These are phyloP conservation scores for Sipunculus nudus DNA, from an alignment of 2,888 invertebrate genomes.

Conservation along the genomic window DNA sequence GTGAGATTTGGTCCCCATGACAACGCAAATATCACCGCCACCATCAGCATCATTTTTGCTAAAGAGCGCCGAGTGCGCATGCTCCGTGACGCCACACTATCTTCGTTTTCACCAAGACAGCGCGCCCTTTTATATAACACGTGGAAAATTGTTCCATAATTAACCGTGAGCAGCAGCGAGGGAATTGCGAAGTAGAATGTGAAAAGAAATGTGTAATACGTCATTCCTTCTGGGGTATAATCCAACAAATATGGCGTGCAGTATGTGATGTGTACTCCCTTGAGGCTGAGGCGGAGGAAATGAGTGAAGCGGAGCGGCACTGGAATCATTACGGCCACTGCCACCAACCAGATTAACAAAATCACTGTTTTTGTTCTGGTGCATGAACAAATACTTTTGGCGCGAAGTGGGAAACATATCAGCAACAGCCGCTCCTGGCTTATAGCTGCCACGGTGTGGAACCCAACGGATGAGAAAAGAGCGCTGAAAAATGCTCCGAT, in stretches of 20 bases:
- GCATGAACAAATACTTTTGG: constrained; percentile 68
- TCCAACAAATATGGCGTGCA: constrained; percentile 1
- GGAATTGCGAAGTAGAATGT: constrained; percentile 23
- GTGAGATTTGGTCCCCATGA: constrained; percentile 28
- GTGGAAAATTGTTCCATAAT: constrained; percentile 20
- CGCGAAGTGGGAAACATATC: constrained; percentile 69
- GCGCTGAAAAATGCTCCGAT: constrained; percentile 13
- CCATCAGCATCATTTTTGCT: constrained; percentile 31
- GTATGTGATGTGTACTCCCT: constrained; percentile 1
- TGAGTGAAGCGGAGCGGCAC: constrained; percentile 16
- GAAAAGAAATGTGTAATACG: constrained; percentile 8
- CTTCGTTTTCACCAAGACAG: neutral
- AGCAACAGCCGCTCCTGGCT: constrained; percentile 41
- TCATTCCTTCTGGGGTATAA: neutral
- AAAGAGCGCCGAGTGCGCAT: constrained; percentile 18
- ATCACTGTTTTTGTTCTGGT: constrained; percentile 67
- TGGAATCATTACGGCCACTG: constrained; percentile 44
- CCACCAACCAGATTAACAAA: constrained; percentile 67
- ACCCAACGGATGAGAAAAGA: constrained; percentile 22
- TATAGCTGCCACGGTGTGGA: constrained; percentile 28
- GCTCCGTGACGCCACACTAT: too few species aligned
- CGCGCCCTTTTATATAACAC: constrained; percentile 11
- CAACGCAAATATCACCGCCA: constrained; percentile 24
- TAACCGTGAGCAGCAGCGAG: constrained; percentile 6
- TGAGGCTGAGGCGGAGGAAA: neutral